Conservation (phyloP, 2,113 vertebrate species). For the human (Homo sapiens) region GRCh38 chr14:36640001-36640500, state of each 20-base stretch:
- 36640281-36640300: background rate
- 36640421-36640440: background rate
- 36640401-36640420: conserved; percentile 33
- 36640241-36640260: background rate
- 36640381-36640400: background rate
- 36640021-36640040: background rate
- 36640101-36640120: background rate
- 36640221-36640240: background rate
- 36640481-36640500: background rate
- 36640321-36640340: background rate
- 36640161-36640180: too few species aligned
- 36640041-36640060: background rate
- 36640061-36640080: background rate
- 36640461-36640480: background rate
- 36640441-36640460: background rate
- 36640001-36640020: background rate
- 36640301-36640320: background rate
- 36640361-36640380: background rate
- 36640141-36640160: background rate
- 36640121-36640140: background rate
- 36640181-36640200: background rate
- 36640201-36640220: background rate
- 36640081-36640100: background rate
- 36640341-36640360: background rate
- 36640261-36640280: background rate